Base-by-base conservation (phyloP, 1,140 invertebrate genomes). In the Zophobas atratus region DNA sequence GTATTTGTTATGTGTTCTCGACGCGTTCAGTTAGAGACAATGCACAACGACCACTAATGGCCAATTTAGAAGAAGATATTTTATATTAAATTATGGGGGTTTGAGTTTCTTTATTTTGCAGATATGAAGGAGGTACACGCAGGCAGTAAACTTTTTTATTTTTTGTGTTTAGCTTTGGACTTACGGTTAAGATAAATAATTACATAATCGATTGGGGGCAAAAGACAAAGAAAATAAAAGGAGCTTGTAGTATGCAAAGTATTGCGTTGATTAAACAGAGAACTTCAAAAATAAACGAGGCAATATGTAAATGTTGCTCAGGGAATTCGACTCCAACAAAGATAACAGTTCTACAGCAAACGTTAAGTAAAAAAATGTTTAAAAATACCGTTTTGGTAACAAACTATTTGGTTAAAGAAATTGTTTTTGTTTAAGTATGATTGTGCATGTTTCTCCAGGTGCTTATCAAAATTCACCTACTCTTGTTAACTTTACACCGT, bases 141-240 rank as follows among this genome's bases (percentile, higher is more conserved):
- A 6, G 6, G 6, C 6, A 38, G 34, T 8, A 6, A 8, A 34
- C 38, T 63, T 43, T 67, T 67, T 43, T 6, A n/a, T 63, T 63
- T 63, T 63, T 63, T 41, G 35, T 1, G 33, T 63, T 36, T 63
- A 6, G 35, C 56, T 63, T 32, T 63, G n/a, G 35, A 8, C 57
- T 4, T n/a, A n/a, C 8, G 8, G 5, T 43, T 43, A 8, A n/a
- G 56, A 39, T 43, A 67, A 67, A 67, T 67, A 67, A 67, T 67
- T 41, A 67, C 43, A 43, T 67, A 67, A 67, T 67, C 60, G 60
- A 67, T 67, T 39, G 60, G 33, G 20, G 38, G 33, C 60, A 67
- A n/a, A 34, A n/a, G 60, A 38, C 60, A 67, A 67, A 33, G 60
- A 67, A 67, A 67, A 67, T 33, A 67, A 43, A 34, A n/a, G 39